phyloP scores from a whole-genome alignment of 2,113 vertebrate genomes.

The Gymnorhina tibicen region DNA sequence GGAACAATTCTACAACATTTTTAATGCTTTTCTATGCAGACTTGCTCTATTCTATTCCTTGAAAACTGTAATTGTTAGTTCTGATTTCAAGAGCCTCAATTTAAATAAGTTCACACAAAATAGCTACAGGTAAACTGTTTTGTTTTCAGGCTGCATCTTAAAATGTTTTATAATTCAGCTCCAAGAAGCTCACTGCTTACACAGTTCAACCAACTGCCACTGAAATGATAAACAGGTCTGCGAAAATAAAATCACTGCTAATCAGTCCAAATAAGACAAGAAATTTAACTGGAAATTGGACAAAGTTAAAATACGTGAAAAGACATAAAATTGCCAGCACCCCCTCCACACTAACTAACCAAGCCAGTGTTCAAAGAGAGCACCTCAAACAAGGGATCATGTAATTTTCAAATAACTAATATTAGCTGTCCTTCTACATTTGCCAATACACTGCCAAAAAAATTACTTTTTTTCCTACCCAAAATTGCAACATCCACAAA shows the following conservation, averaged over 20 bases:
- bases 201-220: not conserved
- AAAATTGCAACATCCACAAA: not conserved
- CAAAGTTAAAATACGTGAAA: not conserved
- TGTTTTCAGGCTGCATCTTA: not conserved
- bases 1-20: not conserved
- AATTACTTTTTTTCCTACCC: not conserved
- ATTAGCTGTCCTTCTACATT: accelerated
- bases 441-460: not conserved
- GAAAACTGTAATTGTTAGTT: not conserved
- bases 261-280: not conserved
- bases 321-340: not conserved
- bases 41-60: not conserved
- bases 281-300: not conserved
- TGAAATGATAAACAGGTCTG: not conserved
- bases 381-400: not conserved
- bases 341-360: not conserved
- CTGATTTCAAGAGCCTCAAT: not conserved
- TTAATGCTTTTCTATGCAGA: not conserved
- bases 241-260: not conserved
- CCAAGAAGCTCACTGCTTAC: not conserved
- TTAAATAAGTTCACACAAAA: not conserved
- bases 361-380: not conserved
- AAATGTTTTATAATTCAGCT: not conserved
- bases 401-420: not conserved
- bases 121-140: not conserved